Evolutionary conservation across 1,140 invertebrate genomes (phyloP).

Genomic region (Batillaria attramentaria): DNA sequence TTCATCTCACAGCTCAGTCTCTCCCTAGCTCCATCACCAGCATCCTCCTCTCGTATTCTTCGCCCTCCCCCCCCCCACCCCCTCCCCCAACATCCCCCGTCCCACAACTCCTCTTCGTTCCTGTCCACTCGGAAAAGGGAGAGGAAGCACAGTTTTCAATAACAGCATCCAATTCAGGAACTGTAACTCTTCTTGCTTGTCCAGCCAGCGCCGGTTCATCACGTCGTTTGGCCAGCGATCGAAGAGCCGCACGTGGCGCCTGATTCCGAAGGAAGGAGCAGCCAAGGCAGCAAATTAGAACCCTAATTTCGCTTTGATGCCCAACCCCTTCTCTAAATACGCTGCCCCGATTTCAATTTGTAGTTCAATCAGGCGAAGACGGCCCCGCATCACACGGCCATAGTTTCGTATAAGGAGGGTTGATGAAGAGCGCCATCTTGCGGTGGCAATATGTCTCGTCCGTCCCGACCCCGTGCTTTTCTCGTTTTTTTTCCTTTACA

Average conservation of each 20-base stretch:
- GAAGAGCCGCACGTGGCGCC: conserved; percentile 27
- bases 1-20: no score
- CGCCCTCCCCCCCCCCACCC: no score
- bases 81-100: no score
- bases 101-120: no score
- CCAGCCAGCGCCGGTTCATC: no score
- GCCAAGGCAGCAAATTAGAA: conserved; percentile 21
- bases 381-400: conserved; percentile 13
- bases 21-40: no score
- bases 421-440: neutral
- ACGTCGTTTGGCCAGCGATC: no score
- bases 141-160: no score
- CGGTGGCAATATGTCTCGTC: conserved; percentile 16
- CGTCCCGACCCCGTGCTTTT: neutral
- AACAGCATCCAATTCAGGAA: no score
- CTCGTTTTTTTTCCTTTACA: neutral
- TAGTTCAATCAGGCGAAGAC: neutral
- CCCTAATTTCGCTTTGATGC: conserved; percentile 28
- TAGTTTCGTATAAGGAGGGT: neutral
- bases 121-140: no score
- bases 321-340: conserved; percentile 16
- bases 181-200: no score
- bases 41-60: no score
- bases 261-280: conserved; percentile 21
- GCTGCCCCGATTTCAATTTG: conserved; percentile 26